Evolutionary conservation across 2,797 vertebrate species (phyloP).

Genomic region (Enteromius radiatus): DNA sequence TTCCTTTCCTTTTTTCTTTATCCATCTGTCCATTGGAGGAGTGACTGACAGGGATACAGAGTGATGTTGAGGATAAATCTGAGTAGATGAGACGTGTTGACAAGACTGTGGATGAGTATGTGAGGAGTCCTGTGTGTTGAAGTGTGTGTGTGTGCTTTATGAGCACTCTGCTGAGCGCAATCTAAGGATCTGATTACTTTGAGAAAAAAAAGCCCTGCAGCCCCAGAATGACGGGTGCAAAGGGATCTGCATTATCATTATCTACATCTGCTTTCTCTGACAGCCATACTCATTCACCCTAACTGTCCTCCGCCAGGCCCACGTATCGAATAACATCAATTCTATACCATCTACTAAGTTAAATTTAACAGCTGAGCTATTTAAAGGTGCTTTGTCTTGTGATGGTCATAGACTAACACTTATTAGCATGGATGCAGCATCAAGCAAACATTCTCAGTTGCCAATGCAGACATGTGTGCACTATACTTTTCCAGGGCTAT

Average conservation of each 20-base stretch:
- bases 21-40: neutral
- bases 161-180: constrained; percentile 47
- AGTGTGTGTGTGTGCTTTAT: constrained; percentile 30
- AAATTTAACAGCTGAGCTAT: constrained; percentile 15
- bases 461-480: neutral
- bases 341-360: constrained; percentile 22
- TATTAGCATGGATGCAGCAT: neutral
- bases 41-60: constrained; percentile 12
- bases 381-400: neutral
- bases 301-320: constrained; percentile 42
- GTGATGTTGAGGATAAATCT: constrained; percentile 40
- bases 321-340: constrained; percentile 42
- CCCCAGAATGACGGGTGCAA: constrained; percentile 43
- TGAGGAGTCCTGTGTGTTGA: constrained; percentile 20
- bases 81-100: constrained; percentile 38
- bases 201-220: constrained; percentile 42
- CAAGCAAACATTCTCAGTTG: neutral
- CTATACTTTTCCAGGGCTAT: neutral
- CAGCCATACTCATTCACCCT: constrained; percentile 50
- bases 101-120: constrained; percentile 43
- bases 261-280: constrained; percentile 54
- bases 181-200: constrained; percentile 57
- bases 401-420: neutral
- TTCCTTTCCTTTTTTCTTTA: neutral
- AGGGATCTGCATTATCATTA: constrained; percentile 54